Conservation (phyloP, 2,113 vertebrate genomes). For the Eptesicus fuscus region DNA sequence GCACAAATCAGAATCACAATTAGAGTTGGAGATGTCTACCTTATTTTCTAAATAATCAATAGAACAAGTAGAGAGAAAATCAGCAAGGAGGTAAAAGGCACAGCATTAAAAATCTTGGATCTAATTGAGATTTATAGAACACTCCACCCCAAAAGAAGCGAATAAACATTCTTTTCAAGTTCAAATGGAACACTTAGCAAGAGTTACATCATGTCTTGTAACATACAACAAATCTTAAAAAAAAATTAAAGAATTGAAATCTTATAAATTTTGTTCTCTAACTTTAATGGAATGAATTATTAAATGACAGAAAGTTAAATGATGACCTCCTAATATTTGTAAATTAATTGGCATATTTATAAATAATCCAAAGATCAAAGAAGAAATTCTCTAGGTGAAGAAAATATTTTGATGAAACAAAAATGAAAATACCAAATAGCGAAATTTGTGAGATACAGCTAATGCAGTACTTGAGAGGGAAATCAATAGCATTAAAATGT, state of each 20-base stretch:
- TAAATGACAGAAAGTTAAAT: neutral
- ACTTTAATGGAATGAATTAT: neutral
- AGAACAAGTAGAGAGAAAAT: neutral
- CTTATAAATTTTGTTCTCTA: slow-evolving; percentile 4
- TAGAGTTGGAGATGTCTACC: neutral
- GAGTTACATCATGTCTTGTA: neutral
- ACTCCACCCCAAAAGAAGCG: neutral
- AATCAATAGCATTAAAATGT: neutral
- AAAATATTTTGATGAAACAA: neutral
- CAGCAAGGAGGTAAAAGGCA: neutral
- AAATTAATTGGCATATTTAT: neutral
- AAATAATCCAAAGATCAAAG: neutral
- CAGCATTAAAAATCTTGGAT: neutral
- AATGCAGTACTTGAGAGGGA: neutral
- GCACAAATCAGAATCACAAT: neutral
- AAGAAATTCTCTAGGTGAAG: neutral
- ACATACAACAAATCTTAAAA: neutral
- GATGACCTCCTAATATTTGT: neutral
- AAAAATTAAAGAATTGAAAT: neutral
- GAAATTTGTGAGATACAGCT: neutral
- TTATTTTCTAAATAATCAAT: neutral
- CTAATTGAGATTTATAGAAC: neutral
- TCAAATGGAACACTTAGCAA: neutral
- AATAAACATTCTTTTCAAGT: neutral
- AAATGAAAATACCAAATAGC: neutral